phyloP scores from a whole-genome alignment of 2,888 invertebrate species.

The Chymomyza procnemis region DNA sequence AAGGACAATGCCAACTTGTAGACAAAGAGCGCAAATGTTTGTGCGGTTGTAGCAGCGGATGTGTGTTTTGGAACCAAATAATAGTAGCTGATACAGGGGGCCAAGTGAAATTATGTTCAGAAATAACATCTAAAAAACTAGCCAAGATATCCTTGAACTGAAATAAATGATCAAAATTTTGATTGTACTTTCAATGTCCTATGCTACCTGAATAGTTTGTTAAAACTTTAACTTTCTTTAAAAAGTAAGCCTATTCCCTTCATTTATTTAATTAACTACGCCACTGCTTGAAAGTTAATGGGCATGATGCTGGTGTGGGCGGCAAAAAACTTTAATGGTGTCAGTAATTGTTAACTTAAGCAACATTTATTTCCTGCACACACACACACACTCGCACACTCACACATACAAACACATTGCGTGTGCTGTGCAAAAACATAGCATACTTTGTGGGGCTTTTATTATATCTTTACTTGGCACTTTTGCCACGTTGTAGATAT shows the following conservation, averaged over 20 bases:
- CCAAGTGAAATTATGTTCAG: no score
- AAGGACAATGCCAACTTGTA: slow-evolving; percentile 32
- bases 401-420: slow-evolving; percentile 1
- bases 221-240: no score
- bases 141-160: no score
- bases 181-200: no score
- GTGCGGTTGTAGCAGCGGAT: slow-evolving; percentile 20
- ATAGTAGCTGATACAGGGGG: no score
- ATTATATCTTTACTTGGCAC: slow-evolving; percentile 65
- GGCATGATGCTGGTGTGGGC: slow-evolving; percentile 31
- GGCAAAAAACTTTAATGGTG: slow-evolving; percentile 67
- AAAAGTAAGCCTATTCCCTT: no score
- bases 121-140: no score
- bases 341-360: slow-evolving; percentile 74
- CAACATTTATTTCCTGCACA: slow-evolving; percentile 66
- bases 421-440: slow-evolving; percentile 32
- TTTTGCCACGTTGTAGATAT: slow-evolving; percentile 55
- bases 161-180: no score
- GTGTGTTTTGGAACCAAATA: neutral
- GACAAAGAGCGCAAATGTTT: slow-evolving; percentile 38
- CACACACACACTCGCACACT: slow-evolving; percentile 11
- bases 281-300: neutral
- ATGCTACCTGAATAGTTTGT: no score
- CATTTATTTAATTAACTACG: no score
- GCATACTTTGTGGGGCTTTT: slow-evolving; percentile 65